Conservation (phyloP, 2,113 vertebrate species). For the Cavia aperea region DNA sequence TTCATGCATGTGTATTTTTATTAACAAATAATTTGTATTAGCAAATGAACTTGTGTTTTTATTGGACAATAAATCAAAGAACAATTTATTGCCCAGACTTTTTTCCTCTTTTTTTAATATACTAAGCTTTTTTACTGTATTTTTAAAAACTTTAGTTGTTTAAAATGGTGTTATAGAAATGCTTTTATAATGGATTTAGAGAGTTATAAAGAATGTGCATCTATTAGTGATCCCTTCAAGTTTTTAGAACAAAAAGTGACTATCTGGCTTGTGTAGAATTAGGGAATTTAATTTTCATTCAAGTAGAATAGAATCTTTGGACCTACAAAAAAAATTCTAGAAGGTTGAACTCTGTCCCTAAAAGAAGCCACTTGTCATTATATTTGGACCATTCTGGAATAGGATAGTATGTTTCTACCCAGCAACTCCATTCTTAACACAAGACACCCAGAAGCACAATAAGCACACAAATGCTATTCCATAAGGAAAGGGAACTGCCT, state of each 20-base stretch:
- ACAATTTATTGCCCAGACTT: neutral
- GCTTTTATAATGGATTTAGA: neutral
- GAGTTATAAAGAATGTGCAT: neutral
- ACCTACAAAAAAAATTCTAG: constrained; percentile 3
- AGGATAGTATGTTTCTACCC: neutral
- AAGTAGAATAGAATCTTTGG: constrained; percentile 2
- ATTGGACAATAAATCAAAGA: constrained; percentile 29
- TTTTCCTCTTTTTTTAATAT: constrained; percentile 1
- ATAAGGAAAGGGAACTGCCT: neutral
- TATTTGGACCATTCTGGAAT: constrained; percentile 25
- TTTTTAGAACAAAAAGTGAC: neutral
- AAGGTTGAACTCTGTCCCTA: neutral
- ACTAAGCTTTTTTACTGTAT: neutral
- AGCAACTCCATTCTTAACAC: neutral
- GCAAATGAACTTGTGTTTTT: neutral
- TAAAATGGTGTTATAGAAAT: constrained; percentile 22
- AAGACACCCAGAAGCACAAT: neutral
- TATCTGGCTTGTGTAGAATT: neutral
- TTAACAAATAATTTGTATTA: constrained; percentile 15
- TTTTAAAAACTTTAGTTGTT: neutral
- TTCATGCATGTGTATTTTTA: neutral
- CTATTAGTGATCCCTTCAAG: neutral
- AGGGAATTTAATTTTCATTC: constrained; percentile 21
- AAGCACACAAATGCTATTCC: neutral
- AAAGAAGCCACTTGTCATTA: neutral